Evolutionary conservation across 2,888 invertebrate genomes (phyloP), one percentile per base, ranked within the genome.

Genomic region (Gari tellinella): DNA sequence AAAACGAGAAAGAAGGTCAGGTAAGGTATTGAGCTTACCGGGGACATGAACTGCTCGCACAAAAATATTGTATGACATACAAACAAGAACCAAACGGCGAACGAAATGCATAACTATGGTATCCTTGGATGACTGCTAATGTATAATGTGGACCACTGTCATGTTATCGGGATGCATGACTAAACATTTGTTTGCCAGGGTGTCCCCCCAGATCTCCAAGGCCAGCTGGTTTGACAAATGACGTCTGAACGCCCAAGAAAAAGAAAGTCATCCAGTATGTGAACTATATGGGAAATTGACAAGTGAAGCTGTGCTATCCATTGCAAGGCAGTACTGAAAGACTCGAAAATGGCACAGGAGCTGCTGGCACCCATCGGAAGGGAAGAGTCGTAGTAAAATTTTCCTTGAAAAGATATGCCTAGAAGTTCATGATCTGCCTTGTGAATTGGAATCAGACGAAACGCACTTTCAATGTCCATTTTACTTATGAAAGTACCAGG

Each of bases 331-430:
- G 67, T 26, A 46, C 72, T 72, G 40, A 80, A 66, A 3, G 8
- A 12, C 23, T 80, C 65, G 62, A 80, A 80, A 7, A 75, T 68
- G 1, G 46, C 38, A 48, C 76, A 73, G 12, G 62, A 66, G n/a
- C 45, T 53, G 15, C 60, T 23, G 12, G 61, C 41, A 0, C 80
- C 73, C 67, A 73, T 67, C 0, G 60, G 60, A 7, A 77, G 37
- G 40, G 56, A 61, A 7, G 26, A 48, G 26, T 79, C 72, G 46
- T 49, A 75, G 43, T 67, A 80, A 43, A n/a, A 75, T 23, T 51
- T 25, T 1, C 51, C 51, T 7, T 60, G 12, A 14, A 49, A 74
- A 10, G 23, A 4, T 4, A 80, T 43, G 10, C 80, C 76, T 1
- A 80, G 38, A 1, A 74, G 31, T 8, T 68, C 57, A 60, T 74